These are phyloP conservation scores for Drosophila sordidapex DNA, from an alignment of 2,888 invertebrate species.

Conservation along the genomic window DNA sequence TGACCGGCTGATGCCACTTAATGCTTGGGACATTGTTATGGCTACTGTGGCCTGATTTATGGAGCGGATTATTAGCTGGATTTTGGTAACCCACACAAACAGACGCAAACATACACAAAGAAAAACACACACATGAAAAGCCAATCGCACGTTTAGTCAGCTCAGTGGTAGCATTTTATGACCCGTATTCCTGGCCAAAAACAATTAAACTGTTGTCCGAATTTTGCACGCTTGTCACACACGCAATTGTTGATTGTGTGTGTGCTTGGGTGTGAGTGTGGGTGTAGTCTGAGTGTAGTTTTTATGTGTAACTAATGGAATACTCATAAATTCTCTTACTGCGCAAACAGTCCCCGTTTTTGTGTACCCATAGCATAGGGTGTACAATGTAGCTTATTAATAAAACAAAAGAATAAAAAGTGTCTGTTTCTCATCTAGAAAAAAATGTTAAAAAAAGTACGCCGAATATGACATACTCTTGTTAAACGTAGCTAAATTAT, in stretches of 20 bases:
- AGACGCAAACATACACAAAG: not conserved
- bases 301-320: constrained; percentile 24
- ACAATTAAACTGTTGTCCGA: constrained; percentile 67
- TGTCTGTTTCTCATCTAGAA: not conserved
- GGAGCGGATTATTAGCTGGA: constrained; percentile 65
- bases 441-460: not conserved
- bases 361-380: constrained; percentile 7
- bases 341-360: constrained; percentile 15
- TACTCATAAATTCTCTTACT: constrained; percentile 50
- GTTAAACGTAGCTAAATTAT: not conserved
- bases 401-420: not conserved
- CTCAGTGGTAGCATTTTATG: constrained; percentile 55
- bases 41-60: constrained; percentile 68
- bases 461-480: not conserved
- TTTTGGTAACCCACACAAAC: constrained; percentile 13
- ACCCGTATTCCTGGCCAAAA: constrained; percentile 39
- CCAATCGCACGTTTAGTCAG: constrained; percentile 12
- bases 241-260: constrained; percentile 25
- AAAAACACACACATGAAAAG: not conserved
- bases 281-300: constrained; percentile 3
- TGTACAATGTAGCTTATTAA: not conserved
- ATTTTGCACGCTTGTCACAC: constrained; percentile 70
- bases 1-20: constrained; percentile 52
- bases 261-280: not conserved
- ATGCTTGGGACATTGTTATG: constrained; percentile 41